phyloP scores from a whole-genome alignment of 2,888 invertebrate genomes.

The Drosophila differens region DNA sequence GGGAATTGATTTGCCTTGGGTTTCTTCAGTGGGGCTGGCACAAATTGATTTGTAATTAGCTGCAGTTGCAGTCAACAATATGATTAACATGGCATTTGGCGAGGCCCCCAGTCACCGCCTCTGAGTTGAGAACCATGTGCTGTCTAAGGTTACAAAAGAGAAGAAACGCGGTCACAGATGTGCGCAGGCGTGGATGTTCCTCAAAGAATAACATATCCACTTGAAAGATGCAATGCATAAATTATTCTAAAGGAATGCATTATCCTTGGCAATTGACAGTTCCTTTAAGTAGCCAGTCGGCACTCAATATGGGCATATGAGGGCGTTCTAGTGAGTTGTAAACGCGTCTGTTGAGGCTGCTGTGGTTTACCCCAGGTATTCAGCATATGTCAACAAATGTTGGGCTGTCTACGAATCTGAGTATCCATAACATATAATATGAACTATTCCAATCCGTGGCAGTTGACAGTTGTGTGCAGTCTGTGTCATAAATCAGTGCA shows the following conservation, averaged over 20 bases:
- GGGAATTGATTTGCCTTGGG: slow-evolving; percentile 53
- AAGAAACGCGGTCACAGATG: slow-evolving; percentile 49
- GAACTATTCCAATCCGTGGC: slow-evolving; percentile 10
- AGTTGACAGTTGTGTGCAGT: slow-evolving; percentile 60
- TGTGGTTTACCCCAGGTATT: slow-evolving; percentile 52
- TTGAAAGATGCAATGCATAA: slow-evolving; percentile 63
- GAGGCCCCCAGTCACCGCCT: slow-evolving; percentile 41
- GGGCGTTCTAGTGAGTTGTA: slow-evolving; percentile 64
- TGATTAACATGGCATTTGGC: slow-evolving; percentile 65
- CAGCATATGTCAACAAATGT: slow-evolving; percentile 75
- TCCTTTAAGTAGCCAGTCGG: slow-evolving; percentile 53
- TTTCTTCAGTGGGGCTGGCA: slow-evolving; percentile 62
- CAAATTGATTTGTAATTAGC: slow-evolving; percentile 85
- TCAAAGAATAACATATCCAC: slow-evolving; percentile 57
- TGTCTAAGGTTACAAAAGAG: slow-evolving; percentile 52
- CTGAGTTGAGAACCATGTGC: neutral
- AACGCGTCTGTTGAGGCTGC: slow-evolving; percentile 53
- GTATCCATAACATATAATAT: slow-evolving; percentile 45
- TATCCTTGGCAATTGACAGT: slow-evolving; percentile 71
- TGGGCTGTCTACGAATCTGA: slow-evolving; percentile 13
- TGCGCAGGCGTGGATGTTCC: slow-evolving; percentile 63
- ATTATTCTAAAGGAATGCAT: slow-evolving; percentile 53
- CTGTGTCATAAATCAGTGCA: slow-evolving; percentile 44
- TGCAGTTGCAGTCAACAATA: slow-evolving; percentile 77
- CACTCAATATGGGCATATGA: slow-evolving; percentile 29